Conservation (phyloP, 2,888 invertebrate species). For the Caenorhabditis imperialis region DNA sequence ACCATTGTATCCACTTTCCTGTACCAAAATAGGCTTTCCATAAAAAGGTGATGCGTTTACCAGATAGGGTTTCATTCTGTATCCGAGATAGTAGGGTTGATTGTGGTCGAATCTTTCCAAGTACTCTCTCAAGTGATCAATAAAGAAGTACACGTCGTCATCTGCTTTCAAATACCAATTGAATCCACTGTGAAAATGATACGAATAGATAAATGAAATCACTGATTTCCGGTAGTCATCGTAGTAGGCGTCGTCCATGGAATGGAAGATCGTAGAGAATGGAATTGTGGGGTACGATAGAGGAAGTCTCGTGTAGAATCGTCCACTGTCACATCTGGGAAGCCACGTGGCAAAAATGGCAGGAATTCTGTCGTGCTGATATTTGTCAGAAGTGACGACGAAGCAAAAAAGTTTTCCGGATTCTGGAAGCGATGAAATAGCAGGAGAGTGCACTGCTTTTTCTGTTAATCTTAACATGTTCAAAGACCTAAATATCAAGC, state of each 20-base stretch:
- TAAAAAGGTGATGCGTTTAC: constrained; percentile 30
- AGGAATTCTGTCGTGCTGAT: constrained; percentile 47
- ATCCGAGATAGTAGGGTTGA: constrained; percentile 64
- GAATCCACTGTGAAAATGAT: constrained; percentile 59
- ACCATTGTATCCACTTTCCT: constrained; percentile 64
- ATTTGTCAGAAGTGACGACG: constrained; percentile 49
- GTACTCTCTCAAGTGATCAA: constrained; percentile 63
- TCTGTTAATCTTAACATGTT: constrained; percentile 7
- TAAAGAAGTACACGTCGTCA: constrained; percentile 67
- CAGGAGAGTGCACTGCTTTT: constrained; percentile 9
- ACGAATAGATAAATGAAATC: constrained; percentile 60
- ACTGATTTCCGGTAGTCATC: constrained; percentile 64
- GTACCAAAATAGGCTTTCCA: background rate
- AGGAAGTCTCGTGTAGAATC: constrained; percentile 59
- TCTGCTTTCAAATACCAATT: constrained; percentile 72
- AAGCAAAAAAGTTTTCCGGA: constrained; percentile 59
- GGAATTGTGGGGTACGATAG: constrained; percentile 47
- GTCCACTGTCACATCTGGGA: constrained; percentile 64
- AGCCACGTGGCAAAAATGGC: constrained; percentile 67
- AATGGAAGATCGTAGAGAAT: constrained; percentile 60
- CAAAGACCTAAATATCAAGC: background rate
- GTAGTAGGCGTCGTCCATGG: constrained; percentile 55
- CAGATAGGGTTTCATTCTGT: constrained; percentile 62
- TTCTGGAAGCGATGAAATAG: constrained; percentile 24
- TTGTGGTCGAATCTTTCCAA: constrained; percentile 53